Evolutionary conservation across 2,888 invertebrate species (phyloP), one percentile per base, ranked within the genome.

Genomic region (Teinopalpus imperialis): DNA sequence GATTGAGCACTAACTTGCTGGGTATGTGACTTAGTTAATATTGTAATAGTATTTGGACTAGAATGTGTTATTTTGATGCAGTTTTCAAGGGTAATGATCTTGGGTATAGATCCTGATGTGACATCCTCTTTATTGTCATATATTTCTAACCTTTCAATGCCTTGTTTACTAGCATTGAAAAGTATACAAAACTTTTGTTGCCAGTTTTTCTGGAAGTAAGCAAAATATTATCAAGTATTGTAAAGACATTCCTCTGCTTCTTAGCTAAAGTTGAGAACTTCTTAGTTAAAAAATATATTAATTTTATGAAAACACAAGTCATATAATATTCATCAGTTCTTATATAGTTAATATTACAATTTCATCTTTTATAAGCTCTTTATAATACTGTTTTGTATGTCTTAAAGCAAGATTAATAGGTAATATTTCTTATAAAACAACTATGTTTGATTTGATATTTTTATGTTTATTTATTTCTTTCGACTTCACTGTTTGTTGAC

Each of bases 61-160:
- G 90, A 70, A 73, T 92, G 91, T 52, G 92, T 91, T 65, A 97
- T 95, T 90, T 97, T 97, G 27, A 96, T 93, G 74, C 96, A 96
- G 71, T 96, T 94, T 82, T 96, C 95, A 41, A 97, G 89, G 0
- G 96, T 95, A 51, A 97, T 93, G 49, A 96, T 95, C 70, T 93
- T 92, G 20, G 93, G 92, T 62, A 93, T 90, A 57, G 90, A 92
- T 59, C 86, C 82, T 50, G 90, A 69, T 49, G 90, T 79, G 10
- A 90, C 90, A 66, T 95, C 95, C 54, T 94, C 95, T 74, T 93
- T 93, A 63, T 90, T 92, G 59, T 97, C 97, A 74, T 94, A 96
- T 55, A 97, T 93, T 90, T 97, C 97, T 44, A 97, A 87, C 30
- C 97, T 90, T 69, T 95, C 94, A 56, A 96, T 94, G 14, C 97